Evolutionary conservation across 1,140 invertebrate genomes (phyloP).

Genomic region (Doryteuthis pealeii): DNA sequence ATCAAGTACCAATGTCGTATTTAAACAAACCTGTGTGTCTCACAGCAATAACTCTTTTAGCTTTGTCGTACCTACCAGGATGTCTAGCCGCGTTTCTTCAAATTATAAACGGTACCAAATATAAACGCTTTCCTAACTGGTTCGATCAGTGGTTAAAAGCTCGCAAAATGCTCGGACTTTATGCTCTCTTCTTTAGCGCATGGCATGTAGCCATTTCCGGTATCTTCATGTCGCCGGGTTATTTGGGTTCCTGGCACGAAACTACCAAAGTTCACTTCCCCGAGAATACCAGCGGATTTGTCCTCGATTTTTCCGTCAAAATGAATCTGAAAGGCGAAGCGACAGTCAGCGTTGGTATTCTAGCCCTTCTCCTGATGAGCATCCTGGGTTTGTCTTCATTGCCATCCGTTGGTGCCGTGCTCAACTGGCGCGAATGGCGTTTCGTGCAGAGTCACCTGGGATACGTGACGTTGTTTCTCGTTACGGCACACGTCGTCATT

Average conservation of each 20-base stretch:
- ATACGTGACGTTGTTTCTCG: slow-evolving; percentile 41
- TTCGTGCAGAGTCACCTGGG: slow-evolving; percentile 52
- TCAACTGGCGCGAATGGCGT: slow-evolving; percentile 55
- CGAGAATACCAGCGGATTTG: slow-evolving; percentile 25
- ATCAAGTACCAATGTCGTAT: slow-evolving; percentile 51
- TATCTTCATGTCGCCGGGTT: slow-evolving; percentile 50
- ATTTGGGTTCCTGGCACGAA: slow-evolving; percentile 51
- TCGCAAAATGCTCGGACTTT: slow-evolving; percentile 52
- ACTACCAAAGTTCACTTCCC: slow-evolving; percentile 36
- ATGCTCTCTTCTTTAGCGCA: slow-evolving; percentile 40
- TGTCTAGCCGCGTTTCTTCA: slow-evolving; percentile 48
- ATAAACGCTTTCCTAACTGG: slow-evolving; percentile 49
- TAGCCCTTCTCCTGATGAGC: slow-evolving; percentile 43
- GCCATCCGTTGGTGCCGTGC: slow-evolving; percentile 41
- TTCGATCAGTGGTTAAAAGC: slow-evolving; percentile 50
- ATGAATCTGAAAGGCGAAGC: slow-evolving; percentile 53
- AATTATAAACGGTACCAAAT: slow-evolving; percentile 50
- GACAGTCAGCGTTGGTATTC: slow-evolving; percentile 41
- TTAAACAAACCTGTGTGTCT: slow-evolving; percentile 55
- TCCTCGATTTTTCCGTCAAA: slow-evolving; percentile 28
- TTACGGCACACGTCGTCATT: slow-evolving; percentile 42
- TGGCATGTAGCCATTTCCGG: slow-evolving; percentile 49
- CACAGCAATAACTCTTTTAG: slow-evolving; percentile 49
- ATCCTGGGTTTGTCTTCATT: slow-evolving; percentile 47
- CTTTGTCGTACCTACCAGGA: slow-evolving; percentile 50